These are phyloP conservation scores for Paelopatides confundens DNA, from an alignment of 53 echinoderm and acorn worm species.

Conservation along the genomic window DNA sequence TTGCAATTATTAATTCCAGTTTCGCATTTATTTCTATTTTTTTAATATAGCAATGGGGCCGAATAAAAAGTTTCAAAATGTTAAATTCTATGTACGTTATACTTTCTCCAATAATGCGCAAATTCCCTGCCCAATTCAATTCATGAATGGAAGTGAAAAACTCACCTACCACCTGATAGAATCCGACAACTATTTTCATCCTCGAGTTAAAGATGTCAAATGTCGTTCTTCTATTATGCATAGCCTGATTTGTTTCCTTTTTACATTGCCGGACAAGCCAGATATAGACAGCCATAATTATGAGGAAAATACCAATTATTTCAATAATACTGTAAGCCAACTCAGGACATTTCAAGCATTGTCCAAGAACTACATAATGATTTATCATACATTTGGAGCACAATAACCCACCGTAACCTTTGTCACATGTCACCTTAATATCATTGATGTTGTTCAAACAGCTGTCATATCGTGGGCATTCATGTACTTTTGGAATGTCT, in stretches of 20 bases:
- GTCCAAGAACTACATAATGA: not conserved
- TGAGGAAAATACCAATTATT: not conserved
- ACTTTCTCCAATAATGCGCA: not conserved
- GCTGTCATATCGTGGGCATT: not conserved
- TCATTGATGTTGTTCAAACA: not conserved
- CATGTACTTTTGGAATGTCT: not conserved
- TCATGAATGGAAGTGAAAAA: conserved; percentile 1
- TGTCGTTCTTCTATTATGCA: not conserved
- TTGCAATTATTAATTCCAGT: not conserved
- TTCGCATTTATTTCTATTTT: not conserved
- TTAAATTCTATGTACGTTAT: not conserved
- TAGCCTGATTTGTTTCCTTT: not conserved
- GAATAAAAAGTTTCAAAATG: not conserved
- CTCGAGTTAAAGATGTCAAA: not conserved
- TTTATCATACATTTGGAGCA: not conserved
- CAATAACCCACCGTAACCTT: not conserved
- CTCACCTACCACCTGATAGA: conserved; percentile 33
- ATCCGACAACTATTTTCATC: not conserved
- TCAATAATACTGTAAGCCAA: not conserved
- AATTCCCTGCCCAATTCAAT: not conserved
- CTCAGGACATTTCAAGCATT: not conserved
- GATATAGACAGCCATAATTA: not conserved
- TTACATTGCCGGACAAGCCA: not conserved
- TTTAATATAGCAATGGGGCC: not conserved
- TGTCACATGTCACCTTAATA: not conserved